phyloP scores from a whole-genome alignment of 2,888 invertebrate genomes.

The Yponomeuta malinellus region DNA sequence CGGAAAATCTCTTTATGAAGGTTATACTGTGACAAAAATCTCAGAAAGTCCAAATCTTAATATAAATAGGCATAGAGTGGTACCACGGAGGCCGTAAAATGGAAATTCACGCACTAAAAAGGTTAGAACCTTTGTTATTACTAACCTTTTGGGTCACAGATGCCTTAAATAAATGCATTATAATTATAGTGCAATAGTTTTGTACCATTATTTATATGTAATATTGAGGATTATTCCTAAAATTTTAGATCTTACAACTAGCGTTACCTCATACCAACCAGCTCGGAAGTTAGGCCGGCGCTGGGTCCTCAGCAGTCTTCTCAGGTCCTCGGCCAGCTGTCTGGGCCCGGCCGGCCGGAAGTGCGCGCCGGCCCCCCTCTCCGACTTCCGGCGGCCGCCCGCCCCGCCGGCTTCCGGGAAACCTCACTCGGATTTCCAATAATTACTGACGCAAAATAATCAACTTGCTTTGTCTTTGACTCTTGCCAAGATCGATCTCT shows the following conservation, averaged over 20 bases:
- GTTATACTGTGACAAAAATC: too few species aligned
- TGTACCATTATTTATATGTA: neutral
- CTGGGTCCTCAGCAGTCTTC: neutral
- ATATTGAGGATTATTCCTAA: neutral
- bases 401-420: conserved; percentile 31
- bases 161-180: too few species aligned
- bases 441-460: conserved; percentile 29
- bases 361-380: conserved; percentile 14
- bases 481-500: neutral
- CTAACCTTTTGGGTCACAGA: too few species aligned
- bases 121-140: too few species aligned
- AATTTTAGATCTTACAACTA: neutral
- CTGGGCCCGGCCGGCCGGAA: conserved; percentile 18
- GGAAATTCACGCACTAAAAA: too few species aligned
- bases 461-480: conserved; percentile 13
- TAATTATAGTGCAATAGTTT: neutral
- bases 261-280: neutral
- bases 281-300: neutral
- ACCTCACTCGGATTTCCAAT: conserved; percentile 31
- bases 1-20: too few species aligned
- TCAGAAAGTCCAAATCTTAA: too few species aligned
- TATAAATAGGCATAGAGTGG: too few species aligned
- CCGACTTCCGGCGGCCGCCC: conserved; percentile 14
- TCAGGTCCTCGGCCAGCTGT: neutral
- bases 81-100: too few species aligned